phyloP scores from a whole-genome alignment of 2,113 vertebrate genomes.

The Pterocles gutturalis region DNA sequence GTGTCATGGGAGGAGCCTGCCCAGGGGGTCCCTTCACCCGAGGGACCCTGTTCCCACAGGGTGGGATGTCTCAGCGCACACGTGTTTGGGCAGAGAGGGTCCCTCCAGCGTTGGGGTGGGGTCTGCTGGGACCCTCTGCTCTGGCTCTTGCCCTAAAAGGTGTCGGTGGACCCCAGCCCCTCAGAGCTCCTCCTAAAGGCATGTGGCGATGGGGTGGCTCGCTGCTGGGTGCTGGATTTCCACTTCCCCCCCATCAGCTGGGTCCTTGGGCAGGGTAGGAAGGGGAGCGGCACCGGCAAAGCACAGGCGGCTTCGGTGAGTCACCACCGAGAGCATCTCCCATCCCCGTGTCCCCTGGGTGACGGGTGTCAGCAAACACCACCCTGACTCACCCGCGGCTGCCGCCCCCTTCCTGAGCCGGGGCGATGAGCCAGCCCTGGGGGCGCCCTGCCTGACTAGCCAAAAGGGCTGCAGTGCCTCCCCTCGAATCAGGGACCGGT shows the following conservation, averaged over 20 bases:
- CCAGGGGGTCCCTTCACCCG: accelerated
- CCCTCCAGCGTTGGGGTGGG: accelerated
- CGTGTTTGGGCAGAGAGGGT: neutral
- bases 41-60: neutral
- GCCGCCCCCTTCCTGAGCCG: accelerated
- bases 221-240: neutral
- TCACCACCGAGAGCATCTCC: neutral
- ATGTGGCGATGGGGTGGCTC: neutral
- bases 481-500: neutral
- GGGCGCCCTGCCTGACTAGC: neutral
- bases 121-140: neutral
- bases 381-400: neutral
- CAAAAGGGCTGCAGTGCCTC: neutral
- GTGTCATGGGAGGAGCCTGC: neutral
- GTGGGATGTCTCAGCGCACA: accelerated
- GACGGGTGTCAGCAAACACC: neutral
- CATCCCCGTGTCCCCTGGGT: neutral
- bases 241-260: neutral
- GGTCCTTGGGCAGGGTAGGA: neutral
- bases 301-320: neutral
- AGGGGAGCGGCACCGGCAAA: neutral
- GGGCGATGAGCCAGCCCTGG: neutral
- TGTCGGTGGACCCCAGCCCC: neutral
- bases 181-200: too few species aligned
- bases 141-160: neutral